Evolutionary conservation across 2,797 vertebrate species (phyloP).

Genomic region (Allobates femoralis): DNA sequence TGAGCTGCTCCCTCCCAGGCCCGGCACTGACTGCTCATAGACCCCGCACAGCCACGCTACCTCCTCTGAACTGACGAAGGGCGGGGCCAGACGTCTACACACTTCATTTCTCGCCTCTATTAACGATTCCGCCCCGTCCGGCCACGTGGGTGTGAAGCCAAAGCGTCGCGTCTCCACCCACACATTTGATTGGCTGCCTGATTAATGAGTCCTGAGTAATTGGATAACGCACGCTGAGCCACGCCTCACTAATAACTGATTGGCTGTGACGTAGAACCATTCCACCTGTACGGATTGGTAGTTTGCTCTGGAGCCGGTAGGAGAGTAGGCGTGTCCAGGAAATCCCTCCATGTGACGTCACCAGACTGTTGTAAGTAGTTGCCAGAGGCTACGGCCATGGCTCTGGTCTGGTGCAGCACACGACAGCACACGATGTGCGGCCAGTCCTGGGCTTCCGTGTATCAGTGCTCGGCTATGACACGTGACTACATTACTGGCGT

Average conservation of each 20-base stretch:
- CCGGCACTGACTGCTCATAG: not conserved
- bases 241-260: not conserved
- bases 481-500: no score
- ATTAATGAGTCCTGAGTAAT: not conserved
- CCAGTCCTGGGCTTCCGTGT: no score
- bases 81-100: not conserved
- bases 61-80: conserved; percentile 5
- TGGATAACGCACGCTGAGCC: not conserved
- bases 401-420: no score
- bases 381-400: conserved; percentile 80
- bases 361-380: conserved; percentile 80
- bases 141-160: conserved; percentile 53
- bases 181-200: not conserved
- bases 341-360: conserved; percentile 76
- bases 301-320: conserved; percentile 39
- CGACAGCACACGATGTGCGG: no score
- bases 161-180: not conserved
- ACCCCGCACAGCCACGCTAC: not conserved
- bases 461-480: no score
- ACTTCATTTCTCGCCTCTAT: not conserved
- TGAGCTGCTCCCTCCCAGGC: no score
- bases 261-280: conserved; percentile 61
- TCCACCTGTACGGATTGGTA: conserved; percentile 54
- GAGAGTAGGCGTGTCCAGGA: conserved; percentile 65
- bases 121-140: not conserved